Base-by-base conservation (phyloP, 1,140 invertebrate species). In the Drosophila persimilis region DNA sequence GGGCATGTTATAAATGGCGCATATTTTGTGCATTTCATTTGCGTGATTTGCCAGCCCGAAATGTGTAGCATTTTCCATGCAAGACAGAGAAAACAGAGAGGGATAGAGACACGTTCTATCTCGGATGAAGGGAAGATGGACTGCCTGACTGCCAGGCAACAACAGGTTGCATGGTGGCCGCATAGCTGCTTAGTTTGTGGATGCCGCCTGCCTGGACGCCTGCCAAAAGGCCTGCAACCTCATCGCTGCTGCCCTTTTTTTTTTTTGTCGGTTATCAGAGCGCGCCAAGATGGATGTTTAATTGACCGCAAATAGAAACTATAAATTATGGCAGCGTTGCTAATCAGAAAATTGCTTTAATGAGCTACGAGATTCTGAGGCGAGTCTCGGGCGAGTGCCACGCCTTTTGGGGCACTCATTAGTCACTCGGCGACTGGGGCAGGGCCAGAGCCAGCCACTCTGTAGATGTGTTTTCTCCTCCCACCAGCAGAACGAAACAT, bases 1-100 rank as follows among this genome's bases (percentile, higher is more conserved):
- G 26, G 64, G 71, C 74, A 83, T 78, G 74, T 75, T 86, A 86
- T 88, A 88, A 88, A 88, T 86, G 81, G 78, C 70, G 70, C 83
- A 86, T 80, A 86, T 88, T 86, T 88, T 88, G 81, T 86, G 81
- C 81, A 86, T 86, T 86, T 86, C 81, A 86, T 86, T 86, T 85
- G 81, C 81, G 80, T 85, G 81, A 85, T 85, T 80, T 86, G 77
- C 81, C 83, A 88, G 74, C 77, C 77, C 35, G 35, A 39, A 81
- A 88, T 78, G 81, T 86, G 83, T 75, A 75, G 77, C 65, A 77
- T 74, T 85, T 85, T 35, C 43, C 70, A 73, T 73, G 59, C 46
- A 63, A 63, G 35, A 26, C 24, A 26, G 24, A 26, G 24, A 26
- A 4, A 26, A 5, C 24, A 26, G 24, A 26, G 24, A 6, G 3